Evolutionary conservation across 37 sponge, comb jelly and placozoan species (phyloP).

Genomic region (Ephydatia muelleri): DNA sequence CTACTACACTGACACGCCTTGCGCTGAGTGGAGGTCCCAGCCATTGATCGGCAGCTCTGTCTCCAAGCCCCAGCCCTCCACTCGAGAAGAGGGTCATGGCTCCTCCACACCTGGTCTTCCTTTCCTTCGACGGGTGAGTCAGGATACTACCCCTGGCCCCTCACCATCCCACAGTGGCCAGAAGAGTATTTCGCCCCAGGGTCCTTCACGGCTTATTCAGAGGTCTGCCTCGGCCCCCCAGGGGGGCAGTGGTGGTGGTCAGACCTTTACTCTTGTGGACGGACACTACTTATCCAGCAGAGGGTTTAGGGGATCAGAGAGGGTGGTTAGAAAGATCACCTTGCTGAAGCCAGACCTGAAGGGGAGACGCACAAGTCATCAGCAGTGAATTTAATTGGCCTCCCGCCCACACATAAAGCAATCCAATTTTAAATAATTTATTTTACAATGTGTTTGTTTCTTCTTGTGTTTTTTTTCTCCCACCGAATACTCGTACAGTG

Average conservation of each 20-base stretch:
- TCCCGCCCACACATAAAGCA: too few species aligned
- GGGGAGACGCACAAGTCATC: not conserved
- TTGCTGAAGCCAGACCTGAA: not conserved
- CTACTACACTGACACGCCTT: not conserved
- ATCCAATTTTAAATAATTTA: too few species aligned
- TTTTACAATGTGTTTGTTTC: too few species aligned
- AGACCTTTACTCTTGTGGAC: not conserved
- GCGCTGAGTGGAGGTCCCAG: not conserved
- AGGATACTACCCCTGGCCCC: not conserved
- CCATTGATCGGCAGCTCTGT: not conserved
- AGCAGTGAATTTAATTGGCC: not conserved
- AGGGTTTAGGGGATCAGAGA: constrained; percentile 5
- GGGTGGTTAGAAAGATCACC: not conserved
- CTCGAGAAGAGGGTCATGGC: not conserved
- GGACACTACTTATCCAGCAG: not conserved
- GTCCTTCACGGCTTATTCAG: too few species aligned
- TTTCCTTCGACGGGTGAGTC: not conserved
- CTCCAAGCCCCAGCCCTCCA: not conserved
- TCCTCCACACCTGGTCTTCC: not conserved
- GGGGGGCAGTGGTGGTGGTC: not conserved
- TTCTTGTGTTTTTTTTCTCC: too few species aligned
- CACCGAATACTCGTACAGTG: too few species aligned
- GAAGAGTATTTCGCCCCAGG: too few species aligned
- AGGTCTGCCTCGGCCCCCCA: not conserved
- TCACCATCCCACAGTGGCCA: too few species aligned